Conservation (phyloP, 1,140 invertebrate species). For the Ceratina australensis region DNA sequence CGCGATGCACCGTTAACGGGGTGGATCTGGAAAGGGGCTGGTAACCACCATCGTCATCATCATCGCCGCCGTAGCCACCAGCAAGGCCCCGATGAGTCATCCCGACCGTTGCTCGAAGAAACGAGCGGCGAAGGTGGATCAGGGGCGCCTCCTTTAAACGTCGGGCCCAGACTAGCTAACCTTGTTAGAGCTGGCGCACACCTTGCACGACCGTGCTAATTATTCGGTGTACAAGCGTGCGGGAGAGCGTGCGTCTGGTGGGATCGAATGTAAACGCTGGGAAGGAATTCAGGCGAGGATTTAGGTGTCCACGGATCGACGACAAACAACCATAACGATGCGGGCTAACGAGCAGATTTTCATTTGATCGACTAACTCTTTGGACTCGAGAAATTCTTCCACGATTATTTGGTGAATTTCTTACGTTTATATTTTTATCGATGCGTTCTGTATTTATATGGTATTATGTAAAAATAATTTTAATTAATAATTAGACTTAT, state of each 20-base stretch:
- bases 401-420: no score
- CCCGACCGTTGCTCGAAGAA: constrained; percentile 52
- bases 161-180: constrained; percentile 65
- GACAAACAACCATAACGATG: no score
- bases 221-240: constrained; percentile 46
- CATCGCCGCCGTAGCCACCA: constrained; percentile 50
- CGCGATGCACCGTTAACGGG: constrained; percentile 56
- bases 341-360: no score
- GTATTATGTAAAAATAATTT: no score
- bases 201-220: constrained; percentile 68
- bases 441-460: no score
- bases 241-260: no score
- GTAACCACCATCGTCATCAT: constrained; percentile 51
- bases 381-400: no score
- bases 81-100: constrained; percentile 62
- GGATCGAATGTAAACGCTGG: constrained; percentile 24
- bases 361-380: no score
- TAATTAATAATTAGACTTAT: no score
- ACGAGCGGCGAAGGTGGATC: constrained; percentile 9
- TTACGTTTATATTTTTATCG: no score
- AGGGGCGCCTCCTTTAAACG: constrained; percentile 45
- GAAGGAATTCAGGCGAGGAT: neutral
- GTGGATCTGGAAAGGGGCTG: constrained; percentile 53
- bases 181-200: constrained; percentile 66
- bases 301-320: neutral